Percentiles rank a stretch among this genome's conserved stretches.
These are phyloP conservation scores for Halcyon leucocephala DNA, from an alignment of 2,797 vertebrate genomes.

Conservation along the genomic window DNA sequence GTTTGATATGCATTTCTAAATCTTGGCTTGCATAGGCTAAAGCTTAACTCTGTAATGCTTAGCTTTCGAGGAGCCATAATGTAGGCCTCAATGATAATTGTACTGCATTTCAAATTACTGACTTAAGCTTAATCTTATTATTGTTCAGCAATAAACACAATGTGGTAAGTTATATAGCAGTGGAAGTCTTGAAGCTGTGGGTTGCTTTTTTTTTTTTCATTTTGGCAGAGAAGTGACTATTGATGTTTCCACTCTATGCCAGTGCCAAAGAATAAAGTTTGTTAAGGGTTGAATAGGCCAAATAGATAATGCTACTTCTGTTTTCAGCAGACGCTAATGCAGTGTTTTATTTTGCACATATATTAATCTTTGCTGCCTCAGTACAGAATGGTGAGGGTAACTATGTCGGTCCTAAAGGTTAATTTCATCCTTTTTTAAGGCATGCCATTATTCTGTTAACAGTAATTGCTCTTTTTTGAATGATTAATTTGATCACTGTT, in stretches of 20 bases:
- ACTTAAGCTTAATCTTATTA: neutral
- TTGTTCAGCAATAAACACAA: neutral
- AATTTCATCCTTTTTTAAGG: slow-evolving; percentile 71
- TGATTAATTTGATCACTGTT: slow-evolving; percentile 70
- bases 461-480: slow-evolving; percentile 67
- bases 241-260: slow-evolving; percentile 13
- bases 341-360: slow-evolving; percentile 52
- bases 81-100: neutral
- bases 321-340: slow-evolving; percentile 42
- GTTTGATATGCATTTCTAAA: neutral
- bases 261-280: slow-evolving; percentile 46
- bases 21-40: neutral
- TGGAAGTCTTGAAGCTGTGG: neutral
- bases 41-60: neutral
- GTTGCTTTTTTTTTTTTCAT: neutral
- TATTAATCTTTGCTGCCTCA: slow-evolving; percentile 63
- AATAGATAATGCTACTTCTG: slow-evolving; percentile 59
- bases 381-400: slow-evolving; percentile 37
- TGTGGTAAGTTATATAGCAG: neutral
- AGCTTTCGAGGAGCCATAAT: neutral
- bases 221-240: slow-evolving; percentile 32
- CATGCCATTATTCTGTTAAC: slow-evolving; percentile 66
- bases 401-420: slow-evolving; percentile 46
- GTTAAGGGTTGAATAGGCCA: slow-evolving; percentile 46
- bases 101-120: slow-evolving; percentile 4